Percentiles rank a stretch among this genome's conserved stretches.
These are phyloP conservation scores for Coenobita brevimanus DNA, from an alignment of 1,140 invertebrate genomes.

Conservation along the genomic window DNA sequence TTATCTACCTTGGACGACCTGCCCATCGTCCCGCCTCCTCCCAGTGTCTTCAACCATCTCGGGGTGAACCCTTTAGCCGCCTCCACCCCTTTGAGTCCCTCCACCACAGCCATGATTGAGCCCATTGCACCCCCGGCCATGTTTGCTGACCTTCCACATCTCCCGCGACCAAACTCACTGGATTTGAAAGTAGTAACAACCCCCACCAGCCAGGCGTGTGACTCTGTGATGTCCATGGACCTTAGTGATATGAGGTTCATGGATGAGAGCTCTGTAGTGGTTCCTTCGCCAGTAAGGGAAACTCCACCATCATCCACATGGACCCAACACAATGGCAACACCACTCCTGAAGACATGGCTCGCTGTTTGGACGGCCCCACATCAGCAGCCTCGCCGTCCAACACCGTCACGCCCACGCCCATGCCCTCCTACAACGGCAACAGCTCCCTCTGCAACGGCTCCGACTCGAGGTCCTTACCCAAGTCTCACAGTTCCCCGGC, in stretches of 20 bases:
- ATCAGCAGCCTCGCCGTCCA: slow-evolving; percentile 1
- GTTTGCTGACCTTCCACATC: slow-evolving; percentile 56
- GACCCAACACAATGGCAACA: slow-evolving; percentile 43
- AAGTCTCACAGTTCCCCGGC: neutral
- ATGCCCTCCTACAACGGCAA: slow-evolving; percentile 52
- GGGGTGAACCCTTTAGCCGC: slow-evolving; percentile 46
- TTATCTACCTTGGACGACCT: slow-evolving; percentile 70
- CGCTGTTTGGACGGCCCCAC: slow-evolving; percentile 1
- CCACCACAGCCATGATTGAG: slow-evolving; percentile 24
- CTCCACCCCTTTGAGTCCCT: slow-evolving; percentile 54
- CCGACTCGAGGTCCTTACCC: slow-evolving; percentile 10
- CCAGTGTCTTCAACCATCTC: slow-evolving; percentile 57
- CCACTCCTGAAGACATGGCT: slow-evolving; percentile 14
- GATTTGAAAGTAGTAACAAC: slow-evolving; percentile 13
- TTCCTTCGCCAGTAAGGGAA: slow-evolving; percentile 65
- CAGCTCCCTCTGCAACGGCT: slow-evolving; percentile 10
- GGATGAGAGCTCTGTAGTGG: slow-evolving; percentile 91
- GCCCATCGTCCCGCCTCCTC: slow-evolving; percentile 71
- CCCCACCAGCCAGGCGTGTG: neutral
- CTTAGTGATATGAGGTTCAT: slow-evolving; percentile 88
- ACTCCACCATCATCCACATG: slow-evolving; percentile 68
- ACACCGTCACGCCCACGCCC: slow-evolving; percentile 49
- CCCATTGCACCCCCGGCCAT: slow-evolving; percentile 66
- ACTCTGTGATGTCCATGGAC: slow-evolving; percentile 76
- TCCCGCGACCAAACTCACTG: slow-evolving; percentile 27